These are phyloP conservation scores for Geophilus truncorum DNA, from an alignment of 2,888 invertebrate genomes.

Conservation along the genomic window DNA sequence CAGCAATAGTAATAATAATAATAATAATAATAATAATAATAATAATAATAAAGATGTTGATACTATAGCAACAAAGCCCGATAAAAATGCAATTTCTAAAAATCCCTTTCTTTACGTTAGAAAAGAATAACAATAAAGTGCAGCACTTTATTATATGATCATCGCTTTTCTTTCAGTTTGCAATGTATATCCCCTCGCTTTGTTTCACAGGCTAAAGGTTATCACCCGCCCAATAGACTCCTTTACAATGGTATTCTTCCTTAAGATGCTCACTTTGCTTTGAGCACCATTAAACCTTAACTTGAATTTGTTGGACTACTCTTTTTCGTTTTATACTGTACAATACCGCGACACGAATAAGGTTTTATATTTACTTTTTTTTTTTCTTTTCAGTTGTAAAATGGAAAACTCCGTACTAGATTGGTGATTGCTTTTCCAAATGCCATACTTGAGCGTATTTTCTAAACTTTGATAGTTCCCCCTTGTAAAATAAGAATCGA, in stretches of 20 bases:
- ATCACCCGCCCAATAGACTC: slow-evolving; percentile 4
- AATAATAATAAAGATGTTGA: neutral
- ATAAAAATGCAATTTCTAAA: neutral
- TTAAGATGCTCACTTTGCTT: neutral
- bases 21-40: no score
- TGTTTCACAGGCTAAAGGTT: slow-evolving; percentile 1
- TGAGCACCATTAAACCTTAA: slow-evolving; percentile 18
- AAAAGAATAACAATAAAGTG: slow-evolving; percentile 21
- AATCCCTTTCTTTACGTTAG: neutral
- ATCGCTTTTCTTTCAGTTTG: neutral
- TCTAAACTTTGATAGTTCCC: slow-evolving; percentile 9
- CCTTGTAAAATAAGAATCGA: slow-evolving; percentile 7
- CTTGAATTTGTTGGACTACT: neutral
- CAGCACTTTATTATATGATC: neutral
- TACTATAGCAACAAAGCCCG: neutral
- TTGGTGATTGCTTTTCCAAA: slow-evolving; percentile 18
- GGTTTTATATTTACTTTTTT: slow-evolving; percentile 2
- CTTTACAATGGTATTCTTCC: neutral
- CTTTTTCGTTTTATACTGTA: neutral
- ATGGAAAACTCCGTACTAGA: neutral
- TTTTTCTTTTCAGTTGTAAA: neutral
- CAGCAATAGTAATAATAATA: no score
- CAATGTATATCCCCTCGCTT: neutral
- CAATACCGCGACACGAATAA: neutral
- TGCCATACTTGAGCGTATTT: slow-evolving; percentile 3